A percentile compares a stretch with the other conserved stretches of the same genome.
phyloP scores from a whole-genome alignment of 2,113 vertebrate genomes.

The Pelodiscus sinensis region DNA sequence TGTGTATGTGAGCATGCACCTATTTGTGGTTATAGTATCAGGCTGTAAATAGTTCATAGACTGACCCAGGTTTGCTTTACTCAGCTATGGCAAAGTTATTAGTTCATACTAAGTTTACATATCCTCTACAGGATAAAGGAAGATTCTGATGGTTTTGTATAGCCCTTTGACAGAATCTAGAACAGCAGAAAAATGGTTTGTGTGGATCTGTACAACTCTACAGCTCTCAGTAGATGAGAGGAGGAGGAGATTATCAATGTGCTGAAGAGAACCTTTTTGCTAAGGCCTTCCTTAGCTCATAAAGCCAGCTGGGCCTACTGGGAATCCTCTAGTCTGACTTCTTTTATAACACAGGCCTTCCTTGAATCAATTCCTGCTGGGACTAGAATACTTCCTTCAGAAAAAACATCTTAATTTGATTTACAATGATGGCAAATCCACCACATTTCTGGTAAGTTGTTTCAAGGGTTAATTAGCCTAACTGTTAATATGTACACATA shows the following conservation, averaged over 20 bases:
- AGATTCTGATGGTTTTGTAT: neutral
- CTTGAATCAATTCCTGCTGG: neutral
- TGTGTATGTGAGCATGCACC: neutral
- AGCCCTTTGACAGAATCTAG: neutral
- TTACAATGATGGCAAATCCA: neutral
- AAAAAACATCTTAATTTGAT: neutral
- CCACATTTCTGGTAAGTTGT: neutral
- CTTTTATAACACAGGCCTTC: neutral
- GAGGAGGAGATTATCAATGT: neutral
- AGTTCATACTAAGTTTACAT: neutral
- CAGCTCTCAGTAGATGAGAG: neutral
- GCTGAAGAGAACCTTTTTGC: conserved; percentile 18
- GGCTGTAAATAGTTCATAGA: neutral
- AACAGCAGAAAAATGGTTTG: neutral
- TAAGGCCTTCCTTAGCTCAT: neutral
- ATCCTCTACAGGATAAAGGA: neutral
- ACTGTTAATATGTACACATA: neutral
- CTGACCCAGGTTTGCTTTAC: neutral
- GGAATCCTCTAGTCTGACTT: neutral
- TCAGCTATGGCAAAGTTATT: neutral
- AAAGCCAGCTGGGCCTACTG: neutral
- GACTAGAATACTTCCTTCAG: neutral
- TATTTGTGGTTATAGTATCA: neutral
- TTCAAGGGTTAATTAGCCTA: neutral
- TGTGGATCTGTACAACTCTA: neutral